phyloP scores from a whole-genome alignment of 2,797 vertebrate genomes.

The Halcyon smyrnensis region DNA sequence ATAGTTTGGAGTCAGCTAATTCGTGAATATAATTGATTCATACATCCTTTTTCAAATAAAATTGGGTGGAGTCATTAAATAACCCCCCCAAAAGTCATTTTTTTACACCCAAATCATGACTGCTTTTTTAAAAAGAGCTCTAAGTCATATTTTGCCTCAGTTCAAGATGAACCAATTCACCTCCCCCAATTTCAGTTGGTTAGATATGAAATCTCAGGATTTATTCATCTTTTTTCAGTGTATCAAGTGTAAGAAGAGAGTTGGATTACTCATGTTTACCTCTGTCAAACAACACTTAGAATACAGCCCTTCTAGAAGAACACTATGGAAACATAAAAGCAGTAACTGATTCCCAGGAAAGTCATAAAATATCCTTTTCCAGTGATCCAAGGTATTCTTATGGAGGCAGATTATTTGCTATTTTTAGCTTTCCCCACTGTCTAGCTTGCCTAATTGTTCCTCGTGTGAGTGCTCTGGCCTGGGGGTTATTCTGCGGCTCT shows the following conservation, averaged over 20 bases:
- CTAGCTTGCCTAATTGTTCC: conserved; percentile 41
- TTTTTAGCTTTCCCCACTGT: conserved; percentile 48
- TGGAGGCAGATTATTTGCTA: conserved; percentile 33
- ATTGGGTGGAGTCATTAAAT: not conserved
- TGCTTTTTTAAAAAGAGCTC: not conserved
- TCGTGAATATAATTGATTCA: not conserved
- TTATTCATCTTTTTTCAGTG: not conserved
- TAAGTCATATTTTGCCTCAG: not conserved
- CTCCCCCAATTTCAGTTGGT: not conserved
- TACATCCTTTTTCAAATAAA: not conserved
- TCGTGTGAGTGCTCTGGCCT: not conserved
- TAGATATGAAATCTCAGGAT: not conserved
- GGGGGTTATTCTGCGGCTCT: conserved; percentile 23
- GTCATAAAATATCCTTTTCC: not conserved
- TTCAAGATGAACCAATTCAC: not conserved
- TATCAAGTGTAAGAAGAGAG: not conserved
- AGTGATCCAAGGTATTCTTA: conserved; percentile 33
- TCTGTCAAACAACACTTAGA: not conserved
- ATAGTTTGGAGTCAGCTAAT: not conserved
- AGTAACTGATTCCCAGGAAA: conserved; percentile 1
- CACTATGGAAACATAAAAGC: not conserved
- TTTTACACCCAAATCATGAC: not conserved
- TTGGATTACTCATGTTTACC: not conserved
- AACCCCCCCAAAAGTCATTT: not conserved
- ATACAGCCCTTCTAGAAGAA: not conserved